Evolutionary conservation across 2,113 vertebrate genomes (phyloP), one percentile per base, ranked within the genome.

Genomic region (Calyptommatus sinebrachiatus): DNA sequence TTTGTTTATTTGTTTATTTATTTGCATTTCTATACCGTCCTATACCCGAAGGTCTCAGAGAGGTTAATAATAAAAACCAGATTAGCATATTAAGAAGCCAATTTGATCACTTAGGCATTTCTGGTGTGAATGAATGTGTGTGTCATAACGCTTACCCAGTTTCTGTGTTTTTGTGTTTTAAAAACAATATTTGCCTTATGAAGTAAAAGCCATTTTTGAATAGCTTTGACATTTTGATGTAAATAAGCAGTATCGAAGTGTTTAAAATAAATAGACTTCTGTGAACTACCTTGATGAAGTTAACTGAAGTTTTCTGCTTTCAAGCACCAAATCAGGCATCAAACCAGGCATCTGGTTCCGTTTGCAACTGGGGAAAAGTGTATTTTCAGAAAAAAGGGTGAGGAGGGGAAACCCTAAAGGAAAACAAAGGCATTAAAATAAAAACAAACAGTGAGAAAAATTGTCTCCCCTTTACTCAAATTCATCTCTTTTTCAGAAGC

Each of bases 401-500:
- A 5, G 35, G 35, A 5, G 35, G 35, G 35, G 35, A n/a, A n/a
- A 57, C 16, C 53, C 77, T 21, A 65, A 45, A 20, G 62, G 2
- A 50, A 53, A 80, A 22, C 12, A 65, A 1, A 35, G 62, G 28
- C 53, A 18, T 57, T 57, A 18, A 57, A 57, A 57, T 14, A 3
- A 53, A 53, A 53, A 3, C 12, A 57, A 57, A 57, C 4, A 18
- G 53, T 57, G 53, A 57, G 14, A 57, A 57, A 57, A 57, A 18
- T 57, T 4, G 14, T 57, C 18, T 57, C 53, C 80, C 1, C 10
- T 24, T 12, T 2, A 75, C 79, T 75, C 67, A 57, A 73, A n/a
- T 73, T 57, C n/a, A 3, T 83, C 77, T 91, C 77, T 78, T 31
- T 80, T 61, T 82, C 90, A 96, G 95, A 86, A 84, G 22, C 85